Evolutionary conservation across 2,888 invertebrate species (phyloP), one percentile per base, ranked within the genome.

Genomic region (Noctua comes): DNA sequence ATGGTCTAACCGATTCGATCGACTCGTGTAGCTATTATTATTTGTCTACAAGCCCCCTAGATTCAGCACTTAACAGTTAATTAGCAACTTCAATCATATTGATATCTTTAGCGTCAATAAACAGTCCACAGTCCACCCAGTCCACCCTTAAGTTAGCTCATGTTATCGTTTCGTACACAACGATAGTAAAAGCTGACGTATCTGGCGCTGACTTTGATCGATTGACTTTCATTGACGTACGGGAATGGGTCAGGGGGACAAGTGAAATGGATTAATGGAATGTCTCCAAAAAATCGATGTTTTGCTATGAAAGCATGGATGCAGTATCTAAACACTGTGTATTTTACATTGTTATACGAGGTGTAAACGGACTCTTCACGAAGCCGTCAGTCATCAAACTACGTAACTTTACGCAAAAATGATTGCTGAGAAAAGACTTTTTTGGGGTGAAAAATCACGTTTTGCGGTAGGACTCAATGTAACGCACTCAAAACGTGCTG

Each of bases 201-300:
- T 18, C n/a, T 51, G 16, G 8, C n/a, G 69, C 36, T 43, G 48
- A 78, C 79, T 66, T 69, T 84, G 84, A 84, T 80, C 69, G 65
- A 84, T 84, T 4, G 57, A 21, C 79, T 76, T 82, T 70, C 65
- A 78, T 66, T 78, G 57, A 46, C 57, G 43, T 78, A 27, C 8
- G 31, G 6, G 57, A 84, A 21, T 77, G 57, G 69, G 80, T 80
- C 51, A 79, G 51, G 21, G 40, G 65, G 57, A 11, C 80, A 77
- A 21, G 68, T 31, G 51, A 59, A 79, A 68, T 78, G 43, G 79
- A 70, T 84, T 59, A 76, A 68, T 78, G 43, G 51, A 46, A 27
- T 78, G 16, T 48, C 54, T 48, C 0, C 2, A 7, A 24, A 2
- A n/a, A n/a, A 62, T 51, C 21, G n/a, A 48, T 43, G 36, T 79